A percentile compares a stretch with the other conserved stretches of the same genome.
These are phyloP conservation scores for Pelecanus crispus DNA, from an alignment of 2,113 vertebrate species.

Conservation along the genomic window DNA sequence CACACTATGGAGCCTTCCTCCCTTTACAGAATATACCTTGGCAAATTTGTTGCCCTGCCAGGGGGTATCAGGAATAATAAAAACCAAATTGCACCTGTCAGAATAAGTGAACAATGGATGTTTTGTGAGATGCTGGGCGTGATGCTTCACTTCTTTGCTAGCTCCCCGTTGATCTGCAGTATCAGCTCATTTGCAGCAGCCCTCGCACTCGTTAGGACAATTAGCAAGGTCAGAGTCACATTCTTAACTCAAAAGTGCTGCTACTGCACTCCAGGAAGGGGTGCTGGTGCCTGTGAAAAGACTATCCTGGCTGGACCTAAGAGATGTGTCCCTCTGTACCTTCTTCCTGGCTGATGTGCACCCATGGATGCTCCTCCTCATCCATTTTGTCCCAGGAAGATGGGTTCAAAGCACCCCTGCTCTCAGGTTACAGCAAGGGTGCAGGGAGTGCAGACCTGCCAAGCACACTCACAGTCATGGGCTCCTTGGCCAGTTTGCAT, in stretches of 20 bases:
- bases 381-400: neutral
- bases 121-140: neutral
- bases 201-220: neutral
- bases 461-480: rapidly evolving
- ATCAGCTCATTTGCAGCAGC: neutral
- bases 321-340: neutral
- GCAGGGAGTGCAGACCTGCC: neutral
- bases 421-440: neutral
- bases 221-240: neutral
- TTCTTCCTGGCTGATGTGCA: neutral
- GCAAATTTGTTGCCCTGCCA: neutral
- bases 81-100: neutral
- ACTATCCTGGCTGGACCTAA: neutral
- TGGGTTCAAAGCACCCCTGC: neutral
- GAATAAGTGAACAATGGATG: neutral
- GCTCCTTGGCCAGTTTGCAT: rapidly evolving
- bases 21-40: neutral
- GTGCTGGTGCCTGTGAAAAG: neutral
- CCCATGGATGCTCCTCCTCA: rapidly evolving
- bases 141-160: neutral
- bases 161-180: neutral
- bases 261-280: neutral
- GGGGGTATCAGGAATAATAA: neutral
- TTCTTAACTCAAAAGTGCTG: neutral
- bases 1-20: neutral